These are phyloP conservation scores for Siphamia tubifer DNA, from an alignment of 2,113 vertebrate genomes.

Conservation along the genomic window DNA sequence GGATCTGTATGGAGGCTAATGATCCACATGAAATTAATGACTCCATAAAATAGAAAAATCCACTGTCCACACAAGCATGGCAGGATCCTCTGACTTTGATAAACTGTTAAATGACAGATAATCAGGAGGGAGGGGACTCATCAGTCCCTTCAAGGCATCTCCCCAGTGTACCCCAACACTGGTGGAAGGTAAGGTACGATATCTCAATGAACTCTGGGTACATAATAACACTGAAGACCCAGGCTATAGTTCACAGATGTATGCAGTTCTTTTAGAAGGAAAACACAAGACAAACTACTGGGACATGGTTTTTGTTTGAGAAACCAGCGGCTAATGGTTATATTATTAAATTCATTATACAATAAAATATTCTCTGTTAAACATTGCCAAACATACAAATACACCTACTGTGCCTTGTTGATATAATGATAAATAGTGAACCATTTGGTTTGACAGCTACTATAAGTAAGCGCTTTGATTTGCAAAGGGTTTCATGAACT, in stretches of 20 bases:
- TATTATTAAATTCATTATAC: too few species aligned
- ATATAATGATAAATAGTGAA: too few species aligned
- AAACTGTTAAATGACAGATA: conserved; percentile 89
- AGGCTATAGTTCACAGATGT: neutral
- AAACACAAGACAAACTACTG: too few species aligned
- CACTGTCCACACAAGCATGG: conserved; percentile 83
- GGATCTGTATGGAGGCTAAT: conserved; percentile 92
- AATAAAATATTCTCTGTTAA: too few species aligned
- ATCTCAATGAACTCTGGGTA: neutral
- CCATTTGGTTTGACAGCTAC: too few species aligned
- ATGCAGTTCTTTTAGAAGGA: neutral
- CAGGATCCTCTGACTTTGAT: conserved; percentile 88
- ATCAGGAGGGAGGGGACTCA: conserved; percentile 81
- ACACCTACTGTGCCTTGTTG: too few species aligned
- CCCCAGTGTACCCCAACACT: neutral
- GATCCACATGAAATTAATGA: conserved; percentile 98
- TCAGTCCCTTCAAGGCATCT: conserved; percentile 14
- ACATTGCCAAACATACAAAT: too few species aligned
- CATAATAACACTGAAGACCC: neutral
- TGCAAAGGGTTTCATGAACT: too few species aligned
- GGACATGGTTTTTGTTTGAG: too few species aligned
- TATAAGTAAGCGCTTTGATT: too few species aligned
- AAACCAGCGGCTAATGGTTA: too few species aligned
- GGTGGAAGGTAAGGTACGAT: neutral
- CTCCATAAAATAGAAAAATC: conserved; percentile 97